These are phyloP conservation scores for Drosophila infuscata DNA, from an alignment of 2,888 invertebrate genomes.

Conservation along the genomic window DNA sequence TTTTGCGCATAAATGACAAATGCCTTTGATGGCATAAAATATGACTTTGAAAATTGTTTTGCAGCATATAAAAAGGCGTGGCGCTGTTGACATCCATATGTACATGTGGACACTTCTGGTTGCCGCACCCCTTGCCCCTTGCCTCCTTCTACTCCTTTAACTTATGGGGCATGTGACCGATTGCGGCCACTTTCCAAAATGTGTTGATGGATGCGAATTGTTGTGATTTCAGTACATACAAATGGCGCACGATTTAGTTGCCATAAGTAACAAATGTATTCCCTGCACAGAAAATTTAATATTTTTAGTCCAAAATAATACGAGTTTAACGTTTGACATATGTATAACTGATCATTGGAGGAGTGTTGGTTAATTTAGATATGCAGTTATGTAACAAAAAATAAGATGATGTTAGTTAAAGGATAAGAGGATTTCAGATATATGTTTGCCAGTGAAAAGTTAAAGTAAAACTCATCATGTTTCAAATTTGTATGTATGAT, in stretches of 20 bases:
- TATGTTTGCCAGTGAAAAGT: background rate
- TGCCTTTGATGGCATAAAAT: slow-evolving; percentile 80
- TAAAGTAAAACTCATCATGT: background rate
- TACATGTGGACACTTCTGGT: slow-evolving; percentile 20
- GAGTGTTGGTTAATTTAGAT: background rate
- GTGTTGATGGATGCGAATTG: slow-evolving; percentile 63
- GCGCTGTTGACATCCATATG: slow-evolving; percentile 36
- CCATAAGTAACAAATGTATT: slow-evolving; percentile 11
- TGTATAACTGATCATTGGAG: background rate
- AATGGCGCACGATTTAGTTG: slow-evolving; percentile 38
- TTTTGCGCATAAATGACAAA: slow-evolving; percentile 80
- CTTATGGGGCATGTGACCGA: slow-evolving; percentile 23
- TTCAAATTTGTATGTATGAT: background rate
- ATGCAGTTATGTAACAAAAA: background rate
- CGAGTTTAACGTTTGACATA: background rate
- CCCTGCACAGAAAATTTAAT: background rate
- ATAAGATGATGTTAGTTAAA: background rate
- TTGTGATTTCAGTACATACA: slow-evolving; percentile 44
- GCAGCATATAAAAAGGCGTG: slow-evolving; percentile 71
- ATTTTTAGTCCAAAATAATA: slow-evolving; percentile 5
- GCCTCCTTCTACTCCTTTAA: background rate
- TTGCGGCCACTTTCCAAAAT: slow-evolving; percentile 41
- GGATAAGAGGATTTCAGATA: background rate
- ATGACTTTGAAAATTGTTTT: slow-evolving; percentile 80
- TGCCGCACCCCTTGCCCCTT: too few species aligned